Conservation (phyloP, 2,797 vertebrate species). For the Sciurus carolinensis region DNA sequence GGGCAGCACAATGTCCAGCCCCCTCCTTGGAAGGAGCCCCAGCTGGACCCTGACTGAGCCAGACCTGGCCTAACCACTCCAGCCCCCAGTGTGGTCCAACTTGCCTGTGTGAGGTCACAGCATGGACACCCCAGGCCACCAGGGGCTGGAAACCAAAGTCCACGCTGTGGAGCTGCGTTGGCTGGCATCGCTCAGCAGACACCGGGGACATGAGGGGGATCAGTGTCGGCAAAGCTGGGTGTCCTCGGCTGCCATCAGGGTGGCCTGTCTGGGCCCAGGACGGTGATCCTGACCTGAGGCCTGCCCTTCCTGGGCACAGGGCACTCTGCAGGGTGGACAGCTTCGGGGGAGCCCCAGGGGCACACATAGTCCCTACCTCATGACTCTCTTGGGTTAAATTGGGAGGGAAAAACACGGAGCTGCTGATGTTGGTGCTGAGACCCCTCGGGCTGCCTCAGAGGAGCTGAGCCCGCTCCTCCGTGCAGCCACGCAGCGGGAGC, state of each 20-base stretch:
- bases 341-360: not conserved
- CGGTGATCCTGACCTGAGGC: not conserved
- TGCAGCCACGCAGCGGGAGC: not conserved
- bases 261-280: not conserved
- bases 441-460: slow-evolving; percentile 69
- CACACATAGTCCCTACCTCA: not conserved
- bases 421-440: slow-evolving; percentile 84
- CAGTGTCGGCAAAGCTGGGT: fast-evolving
- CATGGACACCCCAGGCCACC: fast-evolving
- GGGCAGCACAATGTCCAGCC: not conserved
- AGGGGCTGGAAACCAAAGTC: fast-evolving
- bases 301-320: too few species aligned
- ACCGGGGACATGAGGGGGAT: fast-evolving
- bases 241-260: fast-evolving
- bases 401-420: not conserved
- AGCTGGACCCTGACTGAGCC: not conserved
- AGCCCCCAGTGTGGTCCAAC: fast-evolving
- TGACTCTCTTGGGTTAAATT: slow-evolving; percentile 62
- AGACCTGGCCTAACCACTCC: not conserved
- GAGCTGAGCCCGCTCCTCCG: too few species aligned
- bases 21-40: not conserved
- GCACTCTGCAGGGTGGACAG: too few species aligned
- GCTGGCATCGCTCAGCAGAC: fast-evolving
- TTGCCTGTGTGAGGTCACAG: fast-evolving
- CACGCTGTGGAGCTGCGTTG: too few species aligned